Percentiles rank a stretch among this genome's conserved stretches.
These are phyloP conservation scores for Ophion costatus DNA, from an alignment of 2,888 invertebrate genomes.

Conservation along the genomic window DNA sequence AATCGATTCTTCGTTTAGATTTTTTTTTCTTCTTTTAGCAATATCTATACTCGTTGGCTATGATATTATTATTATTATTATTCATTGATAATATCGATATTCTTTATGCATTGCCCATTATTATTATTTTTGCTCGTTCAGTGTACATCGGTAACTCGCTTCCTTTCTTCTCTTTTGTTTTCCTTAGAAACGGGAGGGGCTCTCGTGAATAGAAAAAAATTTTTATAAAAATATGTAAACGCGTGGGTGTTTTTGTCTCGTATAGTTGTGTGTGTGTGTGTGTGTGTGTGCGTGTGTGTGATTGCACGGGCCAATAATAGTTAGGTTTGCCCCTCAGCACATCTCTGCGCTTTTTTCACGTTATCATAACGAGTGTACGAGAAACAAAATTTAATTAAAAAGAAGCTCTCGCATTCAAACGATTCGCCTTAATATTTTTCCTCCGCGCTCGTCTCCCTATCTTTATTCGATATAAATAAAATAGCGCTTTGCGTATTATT, in stretches of 20 bases:
- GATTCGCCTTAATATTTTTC: not conserved
- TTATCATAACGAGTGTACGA: too few species aligned
- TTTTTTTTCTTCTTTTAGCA: conserved; percentile 33
- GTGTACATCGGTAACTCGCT: conserved; percentile 70
- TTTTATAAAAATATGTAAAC: conserved; percentile 78
- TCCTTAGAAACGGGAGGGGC: conserved; percentile 55
- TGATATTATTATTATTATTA: conserved; percentile 52
- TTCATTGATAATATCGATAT: conserved; percentile 45
- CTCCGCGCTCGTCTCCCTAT: too few species aligned
- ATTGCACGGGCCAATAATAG: not conserved
- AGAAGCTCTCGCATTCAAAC: too few species aligned
- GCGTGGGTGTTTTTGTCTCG: conserved; percentile 53
- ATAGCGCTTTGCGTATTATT: not conserved
- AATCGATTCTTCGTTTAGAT: not conserved
- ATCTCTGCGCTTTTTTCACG: too few species aligned
- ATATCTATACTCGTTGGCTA: not conserved
- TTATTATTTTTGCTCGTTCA: conserved; percentile 65
- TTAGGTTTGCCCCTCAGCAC: not conserved
- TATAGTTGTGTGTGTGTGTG: not conserved
- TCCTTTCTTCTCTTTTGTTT: conserved; percentile 20
- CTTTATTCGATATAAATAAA: too few species aligned
- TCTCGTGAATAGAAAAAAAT: conserved; percentile 73
- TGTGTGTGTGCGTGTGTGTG: conserved; percentile 3
- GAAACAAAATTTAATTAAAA: too few species aligned
- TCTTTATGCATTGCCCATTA: conserved; percentile 51